These are phyloP conservation scores for Drosophila koepferae DNA, from an alignment of 2,888 invertebrate genomes.

Conservation along the genomic window DNA sequence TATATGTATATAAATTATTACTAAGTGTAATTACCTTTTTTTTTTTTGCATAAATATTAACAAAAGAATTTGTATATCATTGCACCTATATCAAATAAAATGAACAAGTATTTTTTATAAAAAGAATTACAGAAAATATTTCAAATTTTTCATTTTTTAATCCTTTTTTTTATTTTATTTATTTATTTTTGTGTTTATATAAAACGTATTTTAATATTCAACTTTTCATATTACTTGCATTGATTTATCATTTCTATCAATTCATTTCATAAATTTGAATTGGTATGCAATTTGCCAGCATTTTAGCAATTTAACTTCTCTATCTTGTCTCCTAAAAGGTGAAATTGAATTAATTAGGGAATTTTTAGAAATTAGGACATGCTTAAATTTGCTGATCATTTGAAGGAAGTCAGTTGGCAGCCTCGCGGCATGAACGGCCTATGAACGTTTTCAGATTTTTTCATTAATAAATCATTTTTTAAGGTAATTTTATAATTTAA, in stretches of 20 bases:
- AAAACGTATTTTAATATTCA: neutral
- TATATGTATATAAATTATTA: neutral
- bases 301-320: neutral
- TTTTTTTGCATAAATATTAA: neutral
- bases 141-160: no score
- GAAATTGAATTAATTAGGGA: slow-evolving; percentile 5
- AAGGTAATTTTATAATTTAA: slow-evolving; percentile 46
- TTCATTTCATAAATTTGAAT: neutral
- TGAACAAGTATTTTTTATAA: no score
- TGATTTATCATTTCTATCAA: neutral
- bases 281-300: neutral
- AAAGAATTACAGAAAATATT: no score
- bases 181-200: neutral
- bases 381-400: slow-evolving; percentile 1
- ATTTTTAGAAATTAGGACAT: no score
- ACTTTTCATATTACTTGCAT: neutral
- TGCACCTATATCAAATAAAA: no score
- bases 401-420: slow-evolving; percentile 15
- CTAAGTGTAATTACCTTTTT: neutral
- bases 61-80: neutral
- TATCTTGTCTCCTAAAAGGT: neutral
- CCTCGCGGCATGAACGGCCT: neutral
- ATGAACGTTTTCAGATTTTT: neutral
- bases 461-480: no score
- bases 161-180: no score